Evolutionary conservation across 2,113 vertebrate genomes (phyloP), one percentile per base, ranked within the genome.

Genomic region (Pomatorhinus ruficollis): DNA sequence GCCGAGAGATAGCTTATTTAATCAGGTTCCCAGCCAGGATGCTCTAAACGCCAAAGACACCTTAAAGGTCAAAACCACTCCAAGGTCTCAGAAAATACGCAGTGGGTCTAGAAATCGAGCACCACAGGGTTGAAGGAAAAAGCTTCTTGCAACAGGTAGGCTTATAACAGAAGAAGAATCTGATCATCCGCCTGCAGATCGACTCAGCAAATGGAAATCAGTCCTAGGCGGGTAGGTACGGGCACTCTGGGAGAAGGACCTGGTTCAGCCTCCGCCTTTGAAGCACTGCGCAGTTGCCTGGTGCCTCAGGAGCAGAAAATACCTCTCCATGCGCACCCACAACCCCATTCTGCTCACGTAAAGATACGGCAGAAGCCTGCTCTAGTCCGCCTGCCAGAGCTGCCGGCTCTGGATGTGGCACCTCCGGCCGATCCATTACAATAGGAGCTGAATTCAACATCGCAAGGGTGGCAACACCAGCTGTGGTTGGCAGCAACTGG

Each of bases 301-400:
- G 69, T 89, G 69, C 89, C 83, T 94, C 74, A 15, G 57, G 66
- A 95, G 60, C 76, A 83, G 83, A 79, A 74, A 65, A 84, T 21
- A 93, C 91, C 87, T 79, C 42, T 85, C 69, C 91, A 24, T 53
- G 89, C 65, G 35, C 82, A 76, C 92, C 84, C 92, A 64, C 69
- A 91, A 35, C 93, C 87, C 75, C 12, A 89, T 96, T 89, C 95
- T 80, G 89, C 91, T 96, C 93, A 94, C 84, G 50, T 91, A 91
- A 76, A 69, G 75, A 84, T 65, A 91, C 37, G 12, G 87, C 91
- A 93, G 74, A n/a, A 83, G 74, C 84, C 84, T 57, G 81, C 81
- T 70, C 80, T 56, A 68, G 74, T 42, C 83, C 30, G 2, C 83
- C 79, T 7, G 50, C 64, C 93, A 47, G 74, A 89, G 80, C 63